Conservation (phyloP, 2,888 invertebrate species). For the Colletes collaris region DNA sequence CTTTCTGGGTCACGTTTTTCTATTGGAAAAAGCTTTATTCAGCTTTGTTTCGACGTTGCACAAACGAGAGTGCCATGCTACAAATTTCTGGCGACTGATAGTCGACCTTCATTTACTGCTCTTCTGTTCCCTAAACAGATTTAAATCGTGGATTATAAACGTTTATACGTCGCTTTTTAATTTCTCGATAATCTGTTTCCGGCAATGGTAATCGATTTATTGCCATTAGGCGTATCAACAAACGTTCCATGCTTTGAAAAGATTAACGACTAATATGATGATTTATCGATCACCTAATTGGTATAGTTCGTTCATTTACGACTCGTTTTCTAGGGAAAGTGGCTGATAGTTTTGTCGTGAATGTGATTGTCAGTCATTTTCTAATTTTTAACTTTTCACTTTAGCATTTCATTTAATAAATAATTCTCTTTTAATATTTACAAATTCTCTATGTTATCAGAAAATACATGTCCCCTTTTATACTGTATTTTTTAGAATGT, state of each 20-base stretch:
- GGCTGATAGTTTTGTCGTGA: too few relatives aligned
- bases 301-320: too few relatives aligned
- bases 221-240: not conserved
- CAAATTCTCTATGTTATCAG: too few relatives aligned
- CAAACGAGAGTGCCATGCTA: not conserved
- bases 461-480: too few relatives aligned
- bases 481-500: too few relatives aligned
- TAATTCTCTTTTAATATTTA: too few relatives aligned
- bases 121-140: not conserved
- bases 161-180: not conserved
- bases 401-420: too few relatives aligned
- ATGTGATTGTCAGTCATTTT: too few relatives aligned
- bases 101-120: conserved; percentile 1
- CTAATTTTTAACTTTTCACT: too few relatives aligned
- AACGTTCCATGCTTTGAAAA: not conserved
- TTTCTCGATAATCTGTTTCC: not conserved
- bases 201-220: not conserved
- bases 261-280: not conserved
- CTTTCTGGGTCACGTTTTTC: conserved; percentile 11
- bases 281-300: too few relatives aligned
- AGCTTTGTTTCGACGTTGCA: not conserved
- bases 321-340: too few relatives aligned
- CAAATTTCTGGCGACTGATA: not conserved
- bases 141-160: not conserved
- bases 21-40: conserved; percentile 28